Conservation (phyloP, 2,797 vertebrate genomes). For the Ctenopoma kingsleyae region DNA sequence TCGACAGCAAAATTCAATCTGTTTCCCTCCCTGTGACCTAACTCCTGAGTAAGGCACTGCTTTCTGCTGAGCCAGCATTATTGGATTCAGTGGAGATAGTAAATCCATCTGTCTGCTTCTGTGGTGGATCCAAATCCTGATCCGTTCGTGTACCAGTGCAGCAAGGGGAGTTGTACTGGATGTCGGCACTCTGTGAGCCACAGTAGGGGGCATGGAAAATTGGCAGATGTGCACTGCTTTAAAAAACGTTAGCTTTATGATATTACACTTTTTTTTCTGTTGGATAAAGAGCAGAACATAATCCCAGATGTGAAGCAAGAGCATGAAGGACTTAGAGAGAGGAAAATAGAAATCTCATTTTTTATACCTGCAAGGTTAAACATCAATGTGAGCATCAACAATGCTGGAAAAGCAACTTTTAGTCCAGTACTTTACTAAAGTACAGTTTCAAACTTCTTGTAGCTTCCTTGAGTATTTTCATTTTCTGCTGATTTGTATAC, state of each 20-base stretch:
- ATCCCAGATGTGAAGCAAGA: constrained; percentile 38
- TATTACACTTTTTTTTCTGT: constrained; percentile 31
- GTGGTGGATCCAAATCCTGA: constrained; percentile 52
- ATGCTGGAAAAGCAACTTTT: not conserved
- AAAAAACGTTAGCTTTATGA: constrained; percentile 28
- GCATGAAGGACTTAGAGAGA: constrained; percentile 8
- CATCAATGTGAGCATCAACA: constrained; percentile 15
- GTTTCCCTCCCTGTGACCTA: constrained; percentile 40
- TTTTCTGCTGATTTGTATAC: too few species aligned
- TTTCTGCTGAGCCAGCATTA: constrained; percentile 65
- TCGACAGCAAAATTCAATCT: constrained; percentile 63
- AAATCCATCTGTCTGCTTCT: constrained; percentile 70
- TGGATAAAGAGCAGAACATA: constrained; percentile 26
- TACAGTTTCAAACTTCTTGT: too few species aligned
- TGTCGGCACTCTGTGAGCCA: constrained; percentile 10
- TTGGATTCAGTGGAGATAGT: constrained; percentile 55
- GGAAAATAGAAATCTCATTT: not conserved
- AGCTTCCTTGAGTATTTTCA: too few species aligned
- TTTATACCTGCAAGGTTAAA: constrained; percentile 32
- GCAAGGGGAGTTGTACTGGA: constrained; percentile 25
- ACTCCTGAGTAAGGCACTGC: constrained; percentile 54
- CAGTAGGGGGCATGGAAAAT: constrained; percentile 21
- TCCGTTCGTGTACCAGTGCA: constrained; percentile 14
- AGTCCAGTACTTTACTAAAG: too few species aligned
- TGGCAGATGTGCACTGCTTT: constrained; percentile 18